Evolutionary conservation across 2,113 vertebrate species (phyloP).

Genomic region (Ascaphus truei): DNA sequence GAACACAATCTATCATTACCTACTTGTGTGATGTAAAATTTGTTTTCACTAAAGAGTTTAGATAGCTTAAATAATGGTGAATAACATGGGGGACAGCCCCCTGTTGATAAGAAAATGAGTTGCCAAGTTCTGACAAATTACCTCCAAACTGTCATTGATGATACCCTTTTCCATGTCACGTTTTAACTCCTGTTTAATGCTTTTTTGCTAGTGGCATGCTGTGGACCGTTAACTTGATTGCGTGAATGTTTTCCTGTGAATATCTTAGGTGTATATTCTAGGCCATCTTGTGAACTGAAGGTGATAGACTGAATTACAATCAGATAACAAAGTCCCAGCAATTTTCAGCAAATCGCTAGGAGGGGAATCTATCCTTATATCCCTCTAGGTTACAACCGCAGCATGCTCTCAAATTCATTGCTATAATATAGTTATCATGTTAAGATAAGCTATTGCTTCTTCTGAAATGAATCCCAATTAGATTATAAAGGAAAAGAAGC

Average conservation of each 20-base stretch:
- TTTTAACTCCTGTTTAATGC: constrained; percentile 38
- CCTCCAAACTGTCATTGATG: constrained; percentile 25
- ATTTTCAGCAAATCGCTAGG: not conserved
- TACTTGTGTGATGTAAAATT: constrained; percentile 21
- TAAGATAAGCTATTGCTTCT: constrained; percentile 24
- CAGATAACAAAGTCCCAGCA: constrained; percentile 14
- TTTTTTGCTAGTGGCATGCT: constrained; percentile 31
- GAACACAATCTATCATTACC: constrained; percentile 23
- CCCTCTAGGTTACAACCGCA: constrained; percentile 7
- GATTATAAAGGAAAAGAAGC: constrained; percentile 13
- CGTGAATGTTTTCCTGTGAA: not conserved
- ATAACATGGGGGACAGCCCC: constrained; percentile 31
- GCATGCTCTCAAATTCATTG: constrained; percentile 6
- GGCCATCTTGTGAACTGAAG: constrained; percentile 16
- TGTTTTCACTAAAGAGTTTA: constrained; percentile 29
- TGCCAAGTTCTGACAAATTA: constrained; percentile 30
- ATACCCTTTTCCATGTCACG: constrained; percentile 6
- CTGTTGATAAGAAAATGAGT: constrained; percentile 30
- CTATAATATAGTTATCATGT: constrained; percentile 14
- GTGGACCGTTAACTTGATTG: constrained; percentile 31
- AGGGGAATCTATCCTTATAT: not conserved
- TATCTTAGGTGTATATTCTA: constrained; percentile 18
- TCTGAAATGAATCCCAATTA: constrained; percentile 23
- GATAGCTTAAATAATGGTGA: constrained; percentile 23
- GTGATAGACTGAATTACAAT: constrained; percentile 26